These are phyloP conservation scores for Oligia latruncula DNA, from an alignment of 2,888 invertebrate genomes.

Conservation along the genomic window DNA sequence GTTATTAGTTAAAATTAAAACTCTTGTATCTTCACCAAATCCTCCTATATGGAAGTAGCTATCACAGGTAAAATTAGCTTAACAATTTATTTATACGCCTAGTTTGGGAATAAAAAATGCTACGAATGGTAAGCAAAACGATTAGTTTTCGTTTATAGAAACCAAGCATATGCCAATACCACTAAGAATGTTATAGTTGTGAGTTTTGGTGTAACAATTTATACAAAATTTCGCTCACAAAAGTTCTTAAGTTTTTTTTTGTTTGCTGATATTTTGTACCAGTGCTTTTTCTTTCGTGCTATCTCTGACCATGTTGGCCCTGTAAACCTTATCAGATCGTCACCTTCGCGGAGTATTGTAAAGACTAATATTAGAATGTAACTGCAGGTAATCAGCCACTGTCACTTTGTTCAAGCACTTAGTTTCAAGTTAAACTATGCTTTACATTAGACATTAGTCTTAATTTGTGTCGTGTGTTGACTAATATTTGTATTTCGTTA, in stretches of 20 bases:
- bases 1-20: background rate
- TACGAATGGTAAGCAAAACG: background rate
- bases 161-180: constrained; percentile 16
- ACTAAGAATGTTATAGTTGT: constrained; percentile 40
- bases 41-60: background rate
- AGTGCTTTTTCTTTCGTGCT: background rate
- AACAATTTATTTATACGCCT: background rate
- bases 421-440: constrained; percentile 87
- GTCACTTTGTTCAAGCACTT: constrained; percentile 87
- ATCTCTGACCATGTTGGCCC: background rate
- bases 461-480: constrained; percentile 87
- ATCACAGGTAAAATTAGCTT: background rate
- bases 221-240: constrained; percentile 56
- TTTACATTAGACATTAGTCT: constrained; percentile 88
- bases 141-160: background rate
- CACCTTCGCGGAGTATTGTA: constrained; percentile 42
- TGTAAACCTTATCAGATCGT: background rate
- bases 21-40: background rate
- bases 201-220: constrained; percentile 52
- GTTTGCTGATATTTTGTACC: background rate
- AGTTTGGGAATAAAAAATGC: background rate
- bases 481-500: constrained; percentile 89
- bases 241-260: background rate
- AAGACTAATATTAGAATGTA: constrained; percentile 58
- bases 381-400: constrained; percentile 77